phyloP scores from a whole-genome alignment of 2,888 invertebrate species.

The Stegophylla sp. region DNA sequence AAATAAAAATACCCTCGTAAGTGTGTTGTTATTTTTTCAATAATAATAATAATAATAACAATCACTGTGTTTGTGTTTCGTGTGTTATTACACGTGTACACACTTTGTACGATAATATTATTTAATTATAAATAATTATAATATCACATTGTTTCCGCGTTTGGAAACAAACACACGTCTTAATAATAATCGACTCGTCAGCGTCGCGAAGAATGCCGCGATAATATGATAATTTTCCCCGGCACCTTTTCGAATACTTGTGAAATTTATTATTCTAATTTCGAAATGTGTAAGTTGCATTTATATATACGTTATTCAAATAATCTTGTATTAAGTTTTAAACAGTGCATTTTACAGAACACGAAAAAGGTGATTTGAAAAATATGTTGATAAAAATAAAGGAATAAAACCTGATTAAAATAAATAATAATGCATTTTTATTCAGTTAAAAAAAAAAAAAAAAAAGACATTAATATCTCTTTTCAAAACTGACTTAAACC shows the following conservation, averaged over 20 bases:
- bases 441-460: no score
- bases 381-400: no score
- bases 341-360: no score
- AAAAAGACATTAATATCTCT: no score
- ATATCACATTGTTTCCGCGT: not conserved
- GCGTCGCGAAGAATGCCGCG: not conserved
- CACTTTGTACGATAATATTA: conserved; percentile 5
- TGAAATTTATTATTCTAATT: conserved; percentile 9
- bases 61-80: not conserved
- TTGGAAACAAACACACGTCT: conserved; percentile 1
- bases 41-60: not conserved
- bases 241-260: not conserved
- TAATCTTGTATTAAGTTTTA: no score
- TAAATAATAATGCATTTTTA: no score
- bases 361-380: no score
- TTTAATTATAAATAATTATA: conserved; percentile 22
- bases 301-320: no score
- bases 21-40: not conserved
- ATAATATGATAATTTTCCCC: not conserved
- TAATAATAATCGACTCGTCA: conserved; percentile 3
- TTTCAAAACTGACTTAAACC: no score
- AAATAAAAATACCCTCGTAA: not conserved
- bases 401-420: no score
- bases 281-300: conserved; percentile 11
- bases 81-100: not conserved